Base-by-base conservation (phyloP, 1,140 invertebrate species). In the Metaphire vulgaris region DNA sequence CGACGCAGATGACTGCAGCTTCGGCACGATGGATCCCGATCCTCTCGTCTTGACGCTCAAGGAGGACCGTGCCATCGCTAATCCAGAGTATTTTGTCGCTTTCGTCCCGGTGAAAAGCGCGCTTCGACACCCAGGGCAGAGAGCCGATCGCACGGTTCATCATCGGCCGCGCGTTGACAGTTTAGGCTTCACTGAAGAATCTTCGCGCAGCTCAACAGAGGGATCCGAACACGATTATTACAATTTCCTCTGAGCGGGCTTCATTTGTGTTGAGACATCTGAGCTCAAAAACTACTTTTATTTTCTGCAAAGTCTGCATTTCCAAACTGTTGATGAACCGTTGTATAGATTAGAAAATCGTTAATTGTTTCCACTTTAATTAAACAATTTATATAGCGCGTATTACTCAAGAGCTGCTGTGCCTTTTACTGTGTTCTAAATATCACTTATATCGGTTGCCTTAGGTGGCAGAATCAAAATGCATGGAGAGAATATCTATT, bases 161-260 rank as follows among this genome's bases (percentile, higher is more conserved):
- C 21, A 6, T 56, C 41, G 41, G 6, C 41, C 41, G 21, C 41
- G 41, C 41, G 21, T 56, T 6, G 41, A 56, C 41, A 56, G 41
- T 21, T 6, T 21, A 56, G 41, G 41, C 41, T 56, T 6, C 6
- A 56, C 41, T 56, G n/a, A n/a, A n/a, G 41, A 56, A 56, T 56
- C 41, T 21, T 6, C 6, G 41, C 41, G 41, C 41, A 56, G 41
- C 21, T 56, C 41, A 21, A 56, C 41, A 6, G 41, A 56, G n/a
- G n/a, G n/a, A 56, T 56, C 41, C 41, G 41, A 56, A 56, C 41
- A 56, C 41, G 41, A 56, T 21, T 56, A 56, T 56, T 56, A 56
- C 21, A 56, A 56, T 56, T 56, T 56, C 41, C 21, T 56, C 41
- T 12, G 21, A 12, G 41, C n/a, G n/a, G n/a, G n/a, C n/a, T n/a